phyloP scores from a whole-genome alignment of 2,113 vertebrate species.

The Halichoerus grypus region DNA sequence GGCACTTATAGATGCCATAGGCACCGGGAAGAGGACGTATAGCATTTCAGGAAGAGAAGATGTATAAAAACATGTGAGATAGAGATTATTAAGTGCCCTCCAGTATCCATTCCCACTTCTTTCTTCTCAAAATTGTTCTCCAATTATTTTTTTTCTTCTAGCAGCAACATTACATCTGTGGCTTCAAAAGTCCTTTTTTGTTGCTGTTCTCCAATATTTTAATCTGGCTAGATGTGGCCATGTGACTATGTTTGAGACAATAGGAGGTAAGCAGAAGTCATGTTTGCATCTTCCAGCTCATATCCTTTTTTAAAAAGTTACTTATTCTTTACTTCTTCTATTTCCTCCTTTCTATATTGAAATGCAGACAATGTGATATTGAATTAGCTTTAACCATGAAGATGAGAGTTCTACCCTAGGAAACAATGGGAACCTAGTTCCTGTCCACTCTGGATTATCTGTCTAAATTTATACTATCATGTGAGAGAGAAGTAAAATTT shows the following conservation, averaged over 20 bases:
- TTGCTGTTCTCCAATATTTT: neutral
- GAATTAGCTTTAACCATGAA: neutral
- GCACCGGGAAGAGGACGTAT: neutral
- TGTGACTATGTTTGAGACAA: neutral
- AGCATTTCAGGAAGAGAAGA: neutral
- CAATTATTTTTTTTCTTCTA: neutral
- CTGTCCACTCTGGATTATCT: neutral
- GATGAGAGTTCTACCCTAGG: neutral
- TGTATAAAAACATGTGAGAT: neutral
- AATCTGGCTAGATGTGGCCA: neutral
- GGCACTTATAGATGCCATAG: rapidly evolving
- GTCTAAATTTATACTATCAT: neutral
- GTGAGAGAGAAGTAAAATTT: neutral
- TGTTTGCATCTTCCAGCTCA: neutral
- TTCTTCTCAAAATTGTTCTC: neutral
- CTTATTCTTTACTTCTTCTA: neutral
- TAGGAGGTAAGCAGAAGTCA: neutral
- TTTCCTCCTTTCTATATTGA: neutral
- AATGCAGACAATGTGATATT: neutral
- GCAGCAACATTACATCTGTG: neutral
- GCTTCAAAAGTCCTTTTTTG: neutral
- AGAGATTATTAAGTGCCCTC: neutral
- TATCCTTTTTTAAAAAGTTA: neutral
- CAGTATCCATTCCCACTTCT: neutral
- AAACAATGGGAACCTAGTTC: rapidly evolving